Conservation (phyloP, 1,140 invertebrate genomes). For the Drosophila obscura region DNA sequence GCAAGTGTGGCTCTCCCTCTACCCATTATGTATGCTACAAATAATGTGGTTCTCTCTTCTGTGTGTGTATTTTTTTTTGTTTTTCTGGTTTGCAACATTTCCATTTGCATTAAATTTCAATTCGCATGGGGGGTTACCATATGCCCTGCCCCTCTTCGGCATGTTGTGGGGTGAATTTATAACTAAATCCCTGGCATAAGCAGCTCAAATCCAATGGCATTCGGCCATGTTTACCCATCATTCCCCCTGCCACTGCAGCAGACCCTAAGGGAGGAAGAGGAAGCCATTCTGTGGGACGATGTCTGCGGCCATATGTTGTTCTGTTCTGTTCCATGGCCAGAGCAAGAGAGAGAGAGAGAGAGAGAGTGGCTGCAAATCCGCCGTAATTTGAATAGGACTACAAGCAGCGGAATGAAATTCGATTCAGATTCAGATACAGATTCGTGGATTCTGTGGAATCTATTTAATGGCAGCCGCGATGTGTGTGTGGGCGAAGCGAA, state of each 20-base stretch:
- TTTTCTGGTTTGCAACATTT: conserved; percentile 25
- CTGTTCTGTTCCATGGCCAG: conserved; percentile 23
- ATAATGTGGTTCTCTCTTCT: conserved; percentile 42
- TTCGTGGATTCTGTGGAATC: conserved; percentile 45
- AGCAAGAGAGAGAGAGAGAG: too few relatives aligned
- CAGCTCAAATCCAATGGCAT: conserved; percentile 73
- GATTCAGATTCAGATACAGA: conserved; percentile 30
- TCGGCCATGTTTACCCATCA: conserved; percentile 29
- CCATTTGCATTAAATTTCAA: conserved; percentile 80
- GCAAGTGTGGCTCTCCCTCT: not conserved
- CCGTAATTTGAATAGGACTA: conserved; percentile 81
- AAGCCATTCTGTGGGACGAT: conserved; percentile 20
- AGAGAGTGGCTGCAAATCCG: conserved; percentile 58
- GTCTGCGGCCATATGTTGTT: conserved; percentile 67
- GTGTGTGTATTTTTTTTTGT: not conserved
- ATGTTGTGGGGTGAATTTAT: conserved; percentile 60
- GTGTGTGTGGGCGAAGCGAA: too few relatives aligned
- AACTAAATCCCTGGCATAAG: conserved; percentile 77
- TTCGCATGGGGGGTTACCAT: conserved; percentile 39
- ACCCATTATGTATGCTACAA: conserved; percentile 55
- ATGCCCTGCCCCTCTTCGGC: conserved; percentile 11
- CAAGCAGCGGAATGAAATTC: conserved; percentile 70
- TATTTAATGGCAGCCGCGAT: conserved; percentile 53
- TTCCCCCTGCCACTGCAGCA: not conserved
- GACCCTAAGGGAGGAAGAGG: conserved; percentile 11